Percentiles rank a stretch among this genome's conserved stretches.
These are phyloP conservation scores for Tenthredo mesomela DNA, from an alignment of 2,888 invertebrate species.

Conservation along the genomic window DNA sequence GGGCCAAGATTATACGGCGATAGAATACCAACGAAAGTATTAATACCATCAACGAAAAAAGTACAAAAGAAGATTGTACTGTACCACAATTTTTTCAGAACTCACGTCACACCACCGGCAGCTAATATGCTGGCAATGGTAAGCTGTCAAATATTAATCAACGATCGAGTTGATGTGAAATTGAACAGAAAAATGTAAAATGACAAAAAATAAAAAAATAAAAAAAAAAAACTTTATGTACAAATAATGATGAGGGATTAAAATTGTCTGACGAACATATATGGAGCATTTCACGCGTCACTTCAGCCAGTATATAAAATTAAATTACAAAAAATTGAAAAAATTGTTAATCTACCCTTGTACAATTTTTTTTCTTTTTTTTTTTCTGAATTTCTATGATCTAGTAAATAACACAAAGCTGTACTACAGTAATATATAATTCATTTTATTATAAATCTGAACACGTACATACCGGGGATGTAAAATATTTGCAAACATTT, in stretches of 20 bases:
- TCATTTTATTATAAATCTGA: neutral
- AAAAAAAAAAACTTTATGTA: too few species aligned
- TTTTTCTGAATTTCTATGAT: too few species aligned
- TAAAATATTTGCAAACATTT: neutral
- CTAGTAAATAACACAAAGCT: too few species aligned
- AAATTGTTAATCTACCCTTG: too few species aligned
- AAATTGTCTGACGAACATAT: too few species aligned
- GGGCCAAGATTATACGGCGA: slow-evolving; percentile 82
- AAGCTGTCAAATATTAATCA: slow-evolving; percentile 62
- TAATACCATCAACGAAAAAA: slow-evolving; percentile 81
- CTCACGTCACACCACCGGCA: slow-evolving; percentile 86
- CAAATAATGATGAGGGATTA: neutral
- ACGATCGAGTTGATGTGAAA: too few species aligned
- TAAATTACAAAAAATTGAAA: too few species aligned
- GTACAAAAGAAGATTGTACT: slow-evolving; percentile 87
- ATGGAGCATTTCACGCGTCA: too few species aligned
- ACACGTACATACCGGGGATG: neutral
- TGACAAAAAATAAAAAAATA: too few species aligned
- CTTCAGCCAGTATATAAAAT: too few species aligned
- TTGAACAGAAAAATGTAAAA: too few species aligned
- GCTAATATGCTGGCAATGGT: slow-evolving; percentile 92
- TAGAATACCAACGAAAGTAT: slow-evolving; percentile 79
- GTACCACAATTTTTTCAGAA: slow-evolving; percentile 89
- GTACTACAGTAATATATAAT: neutral
- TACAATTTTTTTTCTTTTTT: too few species aligned